Base-by-base conservation (phyloP, 2,113 vertebrate species). In the Tringa solitaria region DNA sequence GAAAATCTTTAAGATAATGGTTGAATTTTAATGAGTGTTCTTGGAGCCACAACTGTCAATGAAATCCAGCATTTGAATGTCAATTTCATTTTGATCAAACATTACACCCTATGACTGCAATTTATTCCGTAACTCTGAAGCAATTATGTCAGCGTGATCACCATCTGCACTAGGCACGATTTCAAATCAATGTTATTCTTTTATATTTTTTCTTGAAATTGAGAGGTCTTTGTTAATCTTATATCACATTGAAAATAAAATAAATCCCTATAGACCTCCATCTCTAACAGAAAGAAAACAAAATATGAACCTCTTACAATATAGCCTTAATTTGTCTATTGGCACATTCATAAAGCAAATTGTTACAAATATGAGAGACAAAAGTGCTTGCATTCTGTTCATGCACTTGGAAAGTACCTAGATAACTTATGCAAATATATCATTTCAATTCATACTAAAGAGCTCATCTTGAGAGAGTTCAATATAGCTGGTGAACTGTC, bases 151-250 rank as follows among this genome's bases (percentile, higher is more conserved):
- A 57, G 54, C 3, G 1, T 93, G 85, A 90, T 87, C 90, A 83
- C 76, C 63, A 81, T 93, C 63, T 97, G 76, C 79, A 82, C 39
- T 60, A 87, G 39, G 54, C 69, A 89, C 43, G 90, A 75, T 95
- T 96, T 97, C 77, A 94, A 93, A 92, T 95, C 83, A 94, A 12
- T 84, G 23, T 7, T 88, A 81, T 92, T 95, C 22, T 96, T 86
- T 59, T 67, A 33, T 70, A 41, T 18, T 73, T 89, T 89, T 86
- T 53, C 57, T 87, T 88, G 61, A 80, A 87, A 89, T 16, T 21
- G 8, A 80, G 43, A 87, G 16, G 13, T 17, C 26, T 94, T 91
- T 96, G 51, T 93, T 89, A 89, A 61, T 93, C 73, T 91, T 90
- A 48, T 15, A 92, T 87, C 23, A 60, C 54, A 57, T 0, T 43